phyloP scores from a whole-genome alignment of 2,113 vertebrate species.

The Etheostoma spectabile region DNA sequence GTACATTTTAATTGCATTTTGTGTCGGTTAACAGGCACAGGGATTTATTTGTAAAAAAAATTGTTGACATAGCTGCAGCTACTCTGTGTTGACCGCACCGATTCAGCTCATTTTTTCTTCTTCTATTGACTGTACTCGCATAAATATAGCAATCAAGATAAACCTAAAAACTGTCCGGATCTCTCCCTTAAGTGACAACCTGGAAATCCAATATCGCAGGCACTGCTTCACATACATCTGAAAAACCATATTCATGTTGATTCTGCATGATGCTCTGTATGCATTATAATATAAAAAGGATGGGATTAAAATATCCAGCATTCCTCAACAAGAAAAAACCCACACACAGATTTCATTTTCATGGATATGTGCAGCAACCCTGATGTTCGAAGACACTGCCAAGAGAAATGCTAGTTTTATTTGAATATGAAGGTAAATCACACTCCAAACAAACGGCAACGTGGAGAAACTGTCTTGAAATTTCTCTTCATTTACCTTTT shows the following conservation, averaged over 20 bases:
- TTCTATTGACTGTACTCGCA: no score
- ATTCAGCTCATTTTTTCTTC: no score
- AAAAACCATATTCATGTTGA: conserved; percentile 32
- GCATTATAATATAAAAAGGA: conserved; percentile 20
- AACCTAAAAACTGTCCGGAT: no score
- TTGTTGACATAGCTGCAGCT: no score
- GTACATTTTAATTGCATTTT: no score
- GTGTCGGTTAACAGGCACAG: no score
- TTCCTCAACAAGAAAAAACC: conserved; percentile 48
- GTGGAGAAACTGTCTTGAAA: conserved; percentile 7
- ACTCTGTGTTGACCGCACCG: no score
- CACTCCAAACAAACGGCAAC: conserved; percentile 4
- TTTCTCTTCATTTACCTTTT: background rate
- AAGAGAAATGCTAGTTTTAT: conserved; percentile 22
- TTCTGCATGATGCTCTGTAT: conserved; percentile 29
- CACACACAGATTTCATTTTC: conserved; percentile 54
- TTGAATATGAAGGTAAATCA: conserved; percentile 29
- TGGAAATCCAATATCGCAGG: conserved; percentile 44
- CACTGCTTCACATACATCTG: conserved; percentile 17
- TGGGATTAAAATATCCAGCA: conserved; percentile 48
- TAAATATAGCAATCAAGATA: no score
- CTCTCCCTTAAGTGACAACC: background rate
- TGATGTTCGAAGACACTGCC: conserved; percentile 21
- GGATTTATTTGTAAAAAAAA: no score
- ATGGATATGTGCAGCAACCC: conserved; percentile 15